A percentile compares a stretch with the other conserved stretches of the same genome.
Conservation (phyloP, 1,140 invertebrate species). For the Cydia fagiglandana region DNA sequence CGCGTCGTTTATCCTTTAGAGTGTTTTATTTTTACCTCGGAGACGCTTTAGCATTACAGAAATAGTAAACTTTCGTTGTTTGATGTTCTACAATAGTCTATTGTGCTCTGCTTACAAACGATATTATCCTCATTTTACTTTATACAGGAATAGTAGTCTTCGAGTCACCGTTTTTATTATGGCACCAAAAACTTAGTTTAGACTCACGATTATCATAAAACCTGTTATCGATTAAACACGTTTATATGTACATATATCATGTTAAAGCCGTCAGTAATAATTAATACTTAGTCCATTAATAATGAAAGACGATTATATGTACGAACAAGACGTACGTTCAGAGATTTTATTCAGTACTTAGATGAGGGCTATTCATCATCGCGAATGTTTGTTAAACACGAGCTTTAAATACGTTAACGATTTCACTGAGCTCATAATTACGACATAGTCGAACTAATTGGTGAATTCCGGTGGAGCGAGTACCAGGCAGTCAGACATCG, state of each 20-base stretch:
- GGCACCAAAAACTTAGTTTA: not conserved
- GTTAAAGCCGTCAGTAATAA: constrained; percentile 4
- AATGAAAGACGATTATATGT: constrained; percentile 15
- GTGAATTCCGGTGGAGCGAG: constrained; percentile 44
- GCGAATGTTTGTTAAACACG: constrained; percentile 39
- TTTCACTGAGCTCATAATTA: constrained; percentile 51
- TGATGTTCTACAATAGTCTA: constrained; percentile 5
- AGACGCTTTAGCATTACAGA: not conserved
- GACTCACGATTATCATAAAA: not conserved
- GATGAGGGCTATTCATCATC: constrained; percentile 27
- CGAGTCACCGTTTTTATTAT: not conserved
- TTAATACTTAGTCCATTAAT: not conserved
- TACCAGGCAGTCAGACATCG: constrained; percentile 49
- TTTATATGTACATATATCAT: not conserved
- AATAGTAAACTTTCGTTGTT: constrained; percentile 26
- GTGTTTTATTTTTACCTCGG: constrained; percentile 31
- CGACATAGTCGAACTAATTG: constrained; percentile 61
- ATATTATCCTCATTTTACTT: not conserved
- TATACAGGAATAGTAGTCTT: not conserved
- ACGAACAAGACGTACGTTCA: constrained; percentile 8
- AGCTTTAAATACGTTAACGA: constrained; percentile 44
- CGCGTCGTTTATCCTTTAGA: constrained; percentile 29
- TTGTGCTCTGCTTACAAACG: not conserved
- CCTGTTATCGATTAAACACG: not conserved
- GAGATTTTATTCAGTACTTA: constrained; percentile 28